Percentiles rank a stretch among this genome's conserved stretches.
Conservation (phyloP, 1,140 invertebrate species). For the Tetragonula clypearis region DNA sequence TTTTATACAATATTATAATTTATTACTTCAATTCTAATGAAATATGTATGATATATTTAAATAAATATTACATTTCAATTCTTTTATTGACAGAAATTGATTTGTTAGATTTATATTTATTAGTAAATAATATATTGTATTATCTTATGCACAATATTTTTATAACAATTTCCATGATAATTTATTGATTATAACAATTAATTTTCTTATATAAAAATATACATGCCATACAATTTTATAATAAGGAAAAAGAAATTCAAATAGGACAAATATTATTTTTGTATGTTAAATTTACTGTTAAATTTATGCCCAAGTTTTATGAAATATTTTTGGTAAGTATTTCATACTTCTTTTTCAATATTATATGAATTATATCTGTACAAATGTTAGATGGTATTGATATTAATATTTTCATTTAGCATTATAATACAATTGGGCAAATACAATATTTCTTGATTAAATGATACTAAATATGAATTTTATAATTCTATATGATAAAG, state of each 20-base stretch:
- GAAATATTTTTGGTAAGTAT: not conserved
- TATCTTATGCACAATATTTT: not conserved
- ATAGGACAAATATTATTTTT: constrained; percentile 4
- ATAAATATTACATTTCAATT: not conserved
- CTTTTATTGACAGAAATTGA: not conserved
- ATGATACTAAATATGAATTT: not conserved
- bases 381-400: not conserved
- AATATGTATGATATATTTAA: not conserved
- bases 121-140: not conserved
- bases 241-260: not conserved
- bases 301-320: not conserved
- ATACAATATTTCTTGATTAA: not conserved
- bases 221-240: not conserved
- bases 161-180: not conserved
- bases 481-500: no score
- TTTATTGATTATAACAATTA: not conserved
- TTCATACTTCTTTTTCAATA: not conserved
- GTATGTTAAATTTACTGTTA: not conserved
- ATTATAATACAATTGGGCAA: not conserved
- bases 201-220: not conserved
- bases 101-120: not conserved
- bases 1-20: not conserved
- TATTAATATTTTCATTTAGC: not conserved
- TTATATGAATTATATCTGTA: not conserved
- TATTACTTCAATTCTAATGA: not conserved